These are phyloP conservation scores for Carcina quercana DNA, from an alignment of 2,888 invertebrate genomes.

Conservation along the genomic window DNA sequence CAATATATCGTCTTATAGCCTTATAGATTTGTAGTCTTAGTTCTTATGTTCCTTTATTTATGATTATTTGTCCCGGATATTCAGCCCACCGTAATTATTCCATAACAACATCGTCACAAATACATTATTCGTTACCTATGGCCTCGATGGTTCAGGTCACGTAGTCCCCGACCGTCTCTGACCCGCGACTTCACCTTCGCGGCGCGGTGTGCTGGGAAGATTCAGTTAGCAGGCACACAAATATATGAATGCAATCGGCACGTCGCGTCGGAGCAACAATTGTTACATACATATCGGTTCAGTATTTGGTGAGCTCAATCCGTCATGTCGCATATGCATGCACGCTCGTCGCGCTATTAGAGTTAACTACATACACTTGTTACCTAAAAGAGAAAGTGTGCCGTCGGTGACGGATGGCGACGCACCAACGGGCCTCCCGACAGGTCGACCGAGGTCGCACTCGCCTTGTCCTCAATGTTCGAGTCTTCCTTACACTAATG, in stretches of 20 bases:
- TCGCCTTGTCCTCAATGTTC: not conserved
- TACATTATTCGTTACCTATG: conserved; percentile 5
- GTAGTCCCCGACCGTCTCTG: conserved; percentile 5
- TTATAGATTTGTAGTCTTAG: not conserved
- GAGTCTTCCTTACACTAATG: conserved; percentile 2
- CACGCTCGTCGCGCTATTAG: conserved; percentile 4
- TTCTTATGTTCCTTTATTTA: too few species aligned
- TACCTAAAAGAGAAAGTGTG: conserved; percentile 31
- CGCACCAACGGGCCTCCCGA: conserved; percentile 5
- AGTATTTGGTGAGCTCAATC: not conserved
- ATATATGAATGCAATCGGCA: conserved; percentile 5
- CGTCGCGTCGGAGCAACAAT: conserved; percentile 5
- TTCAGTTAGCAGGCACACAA: conserved; percentile 10
- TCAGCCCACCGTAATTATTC: conserved; percentile 27
- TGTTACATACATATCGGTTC: too few species aligned
- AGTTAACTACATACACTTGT: conserved; percentile 20
- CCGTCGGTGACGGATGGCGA: conserved; percentile 3
- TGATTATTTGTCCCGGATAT: conserved; percentile 25
- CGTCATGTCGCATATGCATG: conserved; percentile 5
- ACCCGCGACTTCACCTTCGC: conserved; percentile 6
- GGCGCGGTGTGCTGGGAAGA: conserved; percentile 10
- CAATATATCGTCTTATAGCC: conserved; percentile 4
- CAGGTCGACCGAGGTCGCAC: not conserved
- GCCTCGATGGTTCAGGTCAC: too few species aligned
- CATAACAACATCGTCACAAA: not conserved